Evolutionary conservation across 2,888 invertebrate genomes (phyloP).

Genomic region (Orchestes rusci): DNA sequence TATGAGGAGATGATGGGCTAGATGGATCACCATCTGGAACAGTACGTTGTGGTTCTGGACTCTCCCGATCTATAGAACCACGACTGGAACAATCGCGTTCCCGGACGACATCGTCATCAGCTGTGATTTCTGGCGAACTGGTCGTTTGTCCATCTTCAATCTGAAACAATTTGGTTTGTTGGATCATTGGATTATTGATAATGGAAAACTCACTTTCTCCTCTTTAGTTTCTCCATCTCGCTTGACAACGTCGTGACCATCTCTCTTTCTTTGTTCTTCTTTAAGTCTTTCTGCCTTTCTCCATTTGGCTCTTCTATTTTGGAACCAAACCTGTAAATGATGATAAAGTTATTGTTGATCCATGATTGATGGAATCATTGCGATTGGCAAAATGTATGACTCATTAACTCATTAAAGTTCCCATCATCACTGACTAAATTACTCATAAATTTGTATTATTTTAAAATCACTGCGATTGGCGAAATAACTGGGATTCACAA

Average conservation of each 20-base stretch:
- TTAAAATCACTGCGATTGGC: too few species aligned
- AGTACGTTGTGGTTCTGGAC: conserved; percentile 33
- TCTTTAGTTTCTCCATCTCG: conserved; percentile 52
- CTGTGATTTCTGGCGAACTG: conserved; percentile 36
- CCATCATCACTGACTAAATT: too few species aligned
- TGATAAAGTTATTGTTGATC: too few species aligned
- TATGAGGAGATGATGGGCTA: conserved; percentile 42
- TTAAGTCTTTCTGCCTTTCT: conserved; percentile 85
- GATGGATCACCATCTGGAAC: conserved; percentile 35
- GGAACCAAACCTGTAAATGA: conserved; percentile 92
- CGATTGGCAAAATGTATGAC: too few species aligned
- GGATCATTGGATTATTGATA: not conserved
- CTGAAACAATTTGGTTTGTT: conserved; percentile 18
- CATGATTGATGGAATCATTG: too few species aligned
- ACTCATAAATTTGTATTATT: too few species aligned
- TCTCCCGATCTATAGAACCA: conserved; percentile 34
- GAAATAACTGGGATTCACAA: too few species aligned
- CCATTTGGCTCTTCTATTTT: conserved; percentile 89
- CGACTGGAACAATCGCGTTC: conserved; percentile 40
- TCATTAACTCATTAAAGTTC: too few species aligned
- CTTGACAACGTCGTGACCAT: conserved; percentile 63
- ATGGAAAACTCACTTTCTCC: conserved; percentile 47
- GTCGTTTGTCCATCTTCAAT: conserved; percentile 36
- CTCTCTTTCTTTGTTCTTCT: conserved; percentile 81
- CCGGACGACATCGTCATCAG: conserved; percentile 35